Base-by-base conservation (phyloP, 2,113 vertebrate species). In the Syngnathus typhle region DNA sequence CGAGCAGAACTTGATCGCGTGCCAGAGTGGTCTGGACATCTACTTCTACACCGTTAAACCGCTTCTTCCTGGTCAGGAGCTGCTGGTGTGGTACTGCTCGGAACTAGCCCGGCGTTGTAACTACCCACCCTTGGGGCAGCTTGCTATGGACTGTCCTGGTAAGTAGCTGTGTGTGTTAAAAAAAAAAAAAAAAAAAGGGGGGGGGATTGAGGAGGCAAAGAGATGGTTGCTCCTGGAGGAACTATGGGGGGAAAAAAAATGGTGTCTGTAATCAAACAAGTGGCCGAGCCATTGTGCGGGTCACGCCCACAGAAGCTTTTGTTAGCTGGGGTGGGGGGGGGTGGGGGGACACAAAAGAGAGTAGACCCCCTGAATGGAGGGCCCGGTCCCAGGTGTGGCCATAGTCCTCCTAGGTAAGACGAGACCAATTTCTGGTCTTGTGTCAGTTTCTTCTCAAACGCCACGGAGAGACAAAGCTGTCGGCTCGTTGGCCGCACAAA, bases 31-130 rank as follows among this genome's bases (percentile, higher is more conserved):
- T 73, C 92, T 94, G 92, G 92, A 92, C 73, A 93, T 98, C 80
- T 98, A 93, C 88, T 98, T 98, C 88, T 98, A 95, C 76, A 96
- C 94, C 52, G 89, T 95, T 79, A 95, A 93, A 83, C 89, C 93
- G 46, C 93, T 98, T 72, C 93, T 89, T 70, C 92, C 92, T 61
- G 94, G 93, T 74, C 93, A 95, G 88, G 95, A 98, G 88, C 92
- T 98, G 64, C 92, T 95, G 75, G 95, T 98, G 85, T 97, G 95
- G 96, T 96, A 96, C 82, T 94, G 95, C 81, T 87, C 90, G 27
- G 93, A 97, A 82, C 94, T 96, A 71, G 93, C 93, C 54, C 90
- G 91, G 55, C 93, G 94, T 64, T 94, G 96, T 43, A 91, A 94
- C 85, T 94, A 95, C 88, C 95, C 94, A 67, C 92, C 92, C 60